phyloP scores from a whole-genome alignment of 2,113 vertebrate species.

The Panthera uncia region DNA sequence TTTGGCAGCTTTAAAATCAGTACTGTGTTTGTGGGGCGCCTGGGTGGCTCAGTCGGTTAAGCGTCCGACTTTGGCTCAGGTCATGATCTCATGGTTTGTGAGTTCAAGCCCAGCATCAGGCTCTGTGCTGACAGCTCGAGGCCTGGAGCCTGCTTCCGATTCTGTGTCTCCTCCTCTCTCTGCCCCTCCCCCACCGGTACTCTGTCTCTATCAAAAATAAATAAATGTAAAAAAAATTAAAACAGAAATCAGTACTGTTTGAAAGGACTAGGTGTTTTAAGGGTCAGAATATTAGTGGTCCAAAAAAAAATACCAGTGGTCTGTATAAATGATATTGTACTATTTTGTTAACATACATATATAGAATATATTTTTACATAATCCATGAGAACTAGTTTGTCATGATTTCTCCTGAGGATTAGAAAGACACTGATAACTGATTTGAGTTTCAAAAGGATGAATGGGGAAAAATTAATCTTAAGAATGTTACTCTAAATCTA shows the following conservation, averaged over 20 bases:
- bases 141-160: too few relatives aligned
- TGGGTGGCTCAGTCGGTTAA: too few relatives aligned
- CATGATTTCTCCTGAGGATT: background rate
- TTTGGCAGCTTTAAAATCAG: background rate
- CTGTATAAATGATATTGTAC: background rate
- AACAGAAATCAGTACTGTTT: background rate
- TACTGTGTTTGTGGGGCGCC: background rate
- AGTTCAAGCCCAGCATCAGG: too few relatives aligned
- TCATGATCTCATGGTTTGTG: too few relatives aligned
- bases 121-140: too few relatives aligned
- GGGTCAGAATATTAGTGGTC: background rate
- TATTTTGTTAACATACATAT: background rate
- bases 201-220: too few relatives aligned
- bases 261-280: background rate
- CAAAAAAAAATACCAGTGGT: background rate
- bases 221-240: background rate
- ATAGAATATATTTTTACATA: background rate
- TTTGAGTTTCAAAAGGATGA: background rate
- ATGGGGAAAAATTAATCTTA: background rate
- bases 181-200: too few relatives aligned
- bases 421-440: background rate
- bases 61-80: too few relatives aligned
- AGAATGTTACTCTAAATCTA: background rate
- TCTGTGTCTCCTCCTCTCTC: too few relatives aligned
- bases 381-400: background rate